phyloP scores from a whole-genome alignment of 2,888 invertebrate species.

The Pollenia labialis region DNA sequence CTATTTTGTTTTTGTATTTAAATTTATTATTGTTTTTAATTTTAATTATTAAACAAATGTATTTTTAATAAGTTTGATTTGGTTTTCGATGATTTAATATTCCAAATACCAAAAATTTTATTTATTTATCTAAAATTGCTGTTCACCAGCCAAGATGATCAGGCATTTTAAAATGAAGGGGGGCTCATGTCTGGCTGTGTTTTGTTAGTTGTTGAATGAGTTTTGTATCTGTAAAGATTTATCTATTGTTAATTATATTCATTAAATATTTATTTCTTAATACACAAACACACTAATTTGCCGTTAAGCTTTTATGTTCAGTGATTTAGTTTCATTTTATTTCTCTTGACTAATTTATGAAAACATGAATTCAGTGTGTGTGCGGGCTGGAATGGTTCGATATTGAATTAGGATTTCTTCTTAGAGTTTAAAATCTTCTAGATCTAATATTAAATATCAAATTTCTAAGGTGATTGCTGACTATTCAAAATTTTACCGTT shows the following conservation, averaged over 20 bases:
- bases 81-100: slow-evolving; percentile 28
- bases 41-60: slow-evolving; percentile 40
- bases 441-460: too few relatives aligned
- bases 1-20: neutral
- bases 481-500: too few relatives aligned
- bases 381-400: slow-evolving; percentile 19
- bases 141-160: neutral
- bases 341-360: slow-evolving; percentile 11
- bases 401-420: too few relatives aligned
- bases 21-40: slow-evolving; percentile 30
- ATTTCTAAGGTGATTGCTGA: too few relatives aligned
- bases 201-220: neutral
- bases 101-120: slow-evolving; percentile 9
- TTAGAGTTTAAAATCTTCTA: too few relatives aligned
- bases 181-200: neutral
- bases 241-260: slow-evolving; percentile 45
- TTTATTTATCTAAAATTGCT: neutral
- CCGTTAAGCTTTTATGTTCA: neutral
- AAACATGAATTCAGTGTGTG: neutral
- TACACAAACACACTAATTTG: neutral
- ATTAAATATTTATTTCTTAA: slow-evolving; percentile 60
- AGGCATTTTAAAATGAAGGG: neutral
- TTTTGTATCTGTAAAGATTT: slow-evolving; percentile 35
- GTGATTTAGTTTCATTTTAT: slow-evolving; percentile 13
- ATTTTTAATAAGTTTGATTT: slow-evolving; percentile 44